Evolutionary conservation across 2,113 vertebrate species (phyloP).

Genomic region (Chiloscyllium plagiosum): DNA sequence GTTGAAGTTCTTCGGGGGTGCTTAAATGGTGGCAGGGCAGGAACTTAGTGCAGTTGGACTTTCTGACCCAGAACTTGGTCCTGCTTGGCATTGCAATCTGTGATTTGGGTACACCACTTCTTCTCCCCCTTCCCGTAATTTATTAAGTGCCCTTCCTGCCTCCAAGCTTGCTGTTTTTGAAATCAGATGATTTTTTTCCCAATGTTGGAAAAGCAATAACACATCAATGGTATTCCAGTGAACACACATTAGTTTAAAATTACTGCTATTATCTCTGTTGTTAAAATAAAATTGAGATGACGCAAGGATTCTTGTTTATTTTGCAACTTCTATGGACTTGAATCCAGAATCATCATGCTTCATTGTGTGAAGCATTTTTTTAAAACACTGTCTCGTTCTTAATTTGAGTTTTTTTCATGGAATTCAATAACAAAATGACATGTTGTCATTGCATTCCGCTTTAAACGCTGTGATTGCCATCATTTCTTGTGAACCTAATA

Average conservation of each 20-base stretch:
- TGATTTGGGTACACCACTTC: too few species aligned
- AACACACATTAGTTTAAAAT: not conserved
- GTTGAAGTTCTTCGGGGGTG: too few species aligned
- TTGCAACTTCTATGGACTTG: not conserved
- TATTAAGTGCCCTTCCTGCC: too few species aligned
- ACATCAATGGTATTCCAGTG: not conserved
- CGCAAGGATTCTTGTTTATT: not conserved
- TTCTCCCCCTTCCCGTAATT: too few species aligned
- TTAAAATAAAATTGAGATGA: not conserved
- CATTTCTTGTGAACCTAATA: not conserved
- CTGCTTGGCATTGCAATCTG: too few species aligned
- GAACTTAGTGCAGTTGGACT: too few species aligned
- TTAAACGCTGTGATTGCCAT: not conserved
- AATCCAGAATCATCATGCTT: not conserved
- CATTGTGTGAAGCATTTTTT: not conserved
- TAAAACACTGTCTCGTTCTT: not conserved
- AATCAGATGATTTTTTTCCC: too few species aligned
- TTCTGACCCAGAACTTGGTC: too few species aligned
- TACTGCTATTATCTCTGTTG: not conserved
- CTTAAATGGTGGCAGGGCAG: too few species aligned
- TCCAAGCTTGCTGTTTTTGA: too few species aligned
- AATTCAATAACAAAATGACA: too few species aligned
- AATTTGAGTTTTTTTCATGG: not conserved
- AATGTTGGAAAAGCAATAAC: not conserved
- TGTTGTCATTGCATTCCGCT: too few species aligned